These are phyloP conservation scores for Idaea aversata DNA, from an alignment of 2,888 invertebrate species.

Conservation along the genomic window DNA sequence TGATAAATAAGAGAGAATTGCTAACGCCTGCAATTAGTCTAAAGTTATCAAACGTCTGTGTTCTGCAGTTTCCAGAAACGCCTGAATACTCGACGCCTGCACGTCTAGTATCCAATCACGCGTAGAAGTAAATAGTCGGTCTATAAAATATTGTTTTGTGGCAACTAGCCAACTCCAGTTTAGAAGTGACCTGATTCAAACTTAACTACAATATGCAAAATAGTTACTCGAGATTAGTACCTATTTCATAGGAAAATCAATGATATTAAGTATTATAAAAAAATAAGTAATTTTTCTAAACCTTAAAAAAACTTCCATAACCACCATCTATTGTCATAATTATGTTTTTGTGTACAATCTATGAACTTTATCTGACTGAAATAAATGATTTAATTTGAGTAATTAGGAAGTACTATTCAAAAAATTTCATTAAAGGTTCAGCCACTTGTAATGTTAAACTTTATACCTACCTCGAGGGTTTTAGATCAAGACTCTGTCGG, in stretches of 20 bases:
- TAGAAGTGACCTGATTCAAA: constrained; percentile 9
- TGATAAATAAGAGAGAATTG: background rate
- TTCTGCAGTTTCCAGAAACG: background rate
- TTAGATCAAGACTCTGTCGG: too few relatives aligned
- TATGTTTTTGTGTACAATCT: too few relatives aligned
- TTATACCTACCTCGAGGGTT: too few relatives aligned
- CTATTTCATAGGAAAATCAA: background rate
- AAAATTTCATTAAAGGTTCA: too few relatives aligned
- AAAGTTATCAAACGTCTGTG: background rate
- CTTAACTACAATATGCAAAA: background rate
- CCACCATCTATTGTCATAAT: too few relatives aligned
- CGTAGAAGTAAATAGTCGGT: constrained; percentile 13
- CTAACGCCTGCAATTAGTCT: background rate
- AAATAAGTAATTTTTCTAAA: too few relatives aligned
- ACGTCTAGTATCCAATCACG: constrained; percentile 15
- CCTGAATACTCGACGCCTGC: constrained; percentile 14
- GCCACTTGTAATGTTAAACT: too few relatives aligned
- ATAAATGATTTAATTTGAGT: too few relatives aligned
- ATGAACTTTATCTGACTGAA: too few relatives aligned
- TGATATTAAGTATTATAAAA: background rate
- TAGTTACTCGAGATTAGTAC: background rate
- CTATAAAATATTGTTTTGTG: constrained; percentile 8
- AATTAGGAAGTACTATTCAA: too few relatives aligned
- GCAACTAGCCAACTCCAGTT: constrained; percentile 16
- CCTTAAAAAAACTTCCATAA: too few relatives aligned